These are phyloP conservation scores for Sterna hirundo DNA, from an alignment of 2,113 vertebrate genomes.

Conservation along the genomic window DNA sequence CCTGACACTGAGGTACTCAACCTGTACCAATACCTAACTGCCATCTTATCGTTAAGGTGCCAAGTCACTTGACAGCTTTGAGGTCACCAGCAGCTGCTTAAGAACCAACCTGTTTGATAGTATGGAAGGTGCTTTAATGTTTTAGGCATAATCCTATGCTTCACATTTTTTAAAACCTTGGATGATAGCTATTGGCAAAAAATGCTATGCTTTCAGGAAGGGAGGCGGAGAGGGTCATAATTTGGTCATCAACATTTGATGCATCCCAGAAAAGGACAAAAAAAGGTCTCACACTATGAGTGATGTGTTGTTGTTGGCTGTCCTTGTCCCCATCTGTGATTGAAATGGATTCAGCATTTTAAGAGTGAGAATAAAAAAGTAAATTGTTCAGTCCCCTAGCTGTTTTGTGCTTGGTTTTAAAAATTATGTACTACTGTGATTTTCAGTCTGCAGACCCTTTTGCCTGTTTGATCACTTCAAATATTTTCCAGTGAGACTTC, in stretches of 20 bases:
- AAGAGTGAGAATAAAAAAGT: constrained; percentile 14
- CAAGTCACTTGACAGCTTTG: background rate
- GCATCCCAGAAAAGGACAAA: constrained; percentile 41
- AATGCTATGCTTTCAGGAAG: constrained; percentile 12
- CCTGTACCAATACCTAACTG: background rate
- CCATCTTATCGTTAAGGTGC: background rate
- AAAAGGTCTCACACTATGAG: constrained; percentile 23
- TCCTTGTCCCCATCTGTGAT: background rate
- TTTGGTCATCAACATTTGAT: constrained; percentile 49
- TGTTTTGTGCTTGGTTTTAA: background rate
- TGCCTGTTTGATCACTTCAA: background rate
- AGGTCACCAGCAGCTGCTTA: background rate
- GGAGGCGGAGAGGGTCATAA: constrained; percentile 47
- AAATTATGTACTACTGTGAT: background rate
- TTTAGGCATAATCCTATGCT: background rate
- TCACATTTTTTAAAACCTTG: background rate
- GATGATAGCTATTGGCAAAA: background rate
- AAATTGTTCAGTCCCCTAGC: background rate
- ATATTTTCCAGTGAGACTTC: background rate
- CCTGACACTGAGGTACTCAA: background rate
- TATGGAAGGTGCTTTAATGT: background rate
- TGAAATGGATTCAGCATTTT: constrained; percentile 41
- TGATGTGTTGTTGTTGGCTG: constrained; percentile 52
- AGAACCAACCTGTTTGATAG: background rate
- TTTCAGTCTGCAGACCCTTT: background rate